Conservation (phyloP, 2,797 vertebrate genomes). For the Microctenopoma lineatum region DNA sequence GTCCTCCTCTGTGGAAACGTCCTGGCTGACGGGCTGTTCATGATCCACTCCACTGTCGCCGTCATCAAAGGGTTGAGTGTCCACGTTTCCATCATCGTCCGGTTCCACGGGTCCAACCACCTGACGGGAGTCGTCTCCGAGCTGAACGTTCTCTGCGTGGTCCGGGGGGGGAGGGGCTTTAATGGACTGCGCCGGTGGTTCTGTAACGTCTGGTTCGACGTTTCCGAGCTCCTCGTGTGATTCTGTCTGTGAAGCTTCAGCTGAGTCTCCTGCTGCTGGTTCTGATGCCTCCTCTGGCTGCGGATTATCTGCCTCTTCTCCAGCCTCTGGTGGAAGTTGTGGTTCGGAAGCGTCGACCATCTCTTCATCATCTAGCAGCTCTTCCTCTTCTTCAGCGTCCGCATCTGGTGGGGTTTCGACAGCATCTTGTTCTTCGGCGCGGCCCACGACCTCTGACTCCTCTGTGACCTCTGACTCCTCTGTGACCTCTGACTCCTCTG, state of each 20-base stretch:
- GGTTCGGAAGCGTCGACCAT: neutral
- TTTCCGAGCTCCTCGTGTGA: conserved; percentile 18
- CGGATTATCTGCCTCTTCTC: conserved; percentile 9
- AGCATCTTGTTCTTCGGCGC: conserved; percentile 4
- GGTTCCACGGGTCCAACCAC: conserved; percentile 28
- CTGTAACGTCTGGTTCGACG: conserved; percentile 29
- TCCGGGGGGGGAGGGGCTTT: conserved; percentile 59
- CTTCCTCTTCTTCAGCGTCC: conserved; percentile 14
- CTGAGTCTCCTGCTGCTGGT: conserved; percentile 9
- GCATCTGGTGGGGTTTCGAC: neutral
- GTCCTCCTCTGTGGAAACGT: conserved; percentile 8
- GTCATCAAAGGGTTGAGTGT: conserved; percentile 23
- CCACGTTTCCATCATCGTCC: no score
- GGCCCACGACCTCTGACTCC: conserved; percentile 9
- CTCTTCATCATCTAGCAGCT: neutral
- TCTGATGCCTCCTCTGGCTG: conserved; percentile 31
- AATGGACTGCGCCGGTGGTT: conserved; percentile 64
- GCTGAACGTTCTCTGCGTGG: conserved; percentile 8
- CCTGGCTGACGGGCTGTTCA: conserved; percentile 21
- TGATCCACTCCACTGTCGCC: neutral
- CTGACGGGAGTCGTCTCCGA: conserved; percentile 32
- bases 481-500: no score
- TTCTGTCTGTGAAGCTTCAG: conserved; percentile 22
- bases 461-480: no score
- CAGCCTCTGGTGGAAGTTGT: conserved; percentile 20